Evolutionary conservation across 2,888 invertebrate species (phyloP).

Genomic region (Acrocyrtus sp.): DNA sequence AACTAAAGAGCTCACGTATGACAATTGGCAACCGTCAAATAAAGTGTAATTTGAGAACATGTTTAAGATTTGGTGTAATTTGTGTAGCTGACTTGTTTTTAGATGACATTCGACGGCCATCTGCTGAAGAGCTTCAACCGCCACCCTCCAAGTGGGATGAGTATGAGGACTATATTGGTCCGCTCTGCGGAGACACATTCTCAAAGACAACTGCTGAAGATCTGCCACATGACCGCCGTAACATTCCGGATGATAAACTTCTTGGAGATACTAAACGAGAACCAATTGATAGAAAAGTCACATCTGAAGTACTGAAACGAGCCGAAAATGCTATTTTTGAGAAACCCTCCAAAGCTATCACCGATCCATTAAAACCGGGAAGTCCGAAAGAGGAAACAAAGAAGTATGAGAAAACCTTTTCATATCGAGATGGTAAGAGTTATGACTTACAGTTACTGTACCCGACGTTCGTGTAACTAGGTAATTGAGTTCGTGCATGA

Average conservation of each 20-base stretch:
- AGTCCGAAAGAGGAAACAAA: constrained; percentile 11
- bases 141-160: constrained; percentile 62
- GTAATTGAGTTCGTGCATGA: not conserved
- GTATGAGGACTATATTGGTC: constrained; percentile 63
- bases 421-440: not conserved
- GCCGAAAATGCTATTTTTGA: constrained; percentile 93
- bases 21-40: too few species aligned
- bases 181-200: constrained; percentile 63
- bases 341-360: constrained; percentile 81
- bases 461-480: too few species aligned
- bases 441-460: too few species aligned
- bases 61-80: too few species aligned
- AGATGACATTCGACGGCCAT: not conserved
- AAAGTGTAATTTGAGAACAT: too few species aligned
- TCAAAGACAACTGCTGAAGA: not conserved
- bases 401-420: not conserved
- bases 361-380: constrained; percentile 3
- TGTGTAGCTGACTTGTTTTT: too few species aligned
- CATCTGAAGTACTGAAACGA: constrained; percentile 87
- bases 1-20: constrained; percentile 8
- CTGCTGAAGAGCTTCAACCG: constrained; percentile 22
- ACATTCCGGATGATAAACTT: not conserved
- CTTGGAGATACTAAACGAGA: constrained; percentile 3
- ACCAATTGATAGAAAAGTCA: constrained; percentile 73
- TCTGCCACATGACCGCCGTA: constrained; percentile 3